These are phyloP conservation scores for Luperina nickerlii DNA, from an alignment of 2,888 invertebrate genomes.

Conservation along the genomic window DNA sequence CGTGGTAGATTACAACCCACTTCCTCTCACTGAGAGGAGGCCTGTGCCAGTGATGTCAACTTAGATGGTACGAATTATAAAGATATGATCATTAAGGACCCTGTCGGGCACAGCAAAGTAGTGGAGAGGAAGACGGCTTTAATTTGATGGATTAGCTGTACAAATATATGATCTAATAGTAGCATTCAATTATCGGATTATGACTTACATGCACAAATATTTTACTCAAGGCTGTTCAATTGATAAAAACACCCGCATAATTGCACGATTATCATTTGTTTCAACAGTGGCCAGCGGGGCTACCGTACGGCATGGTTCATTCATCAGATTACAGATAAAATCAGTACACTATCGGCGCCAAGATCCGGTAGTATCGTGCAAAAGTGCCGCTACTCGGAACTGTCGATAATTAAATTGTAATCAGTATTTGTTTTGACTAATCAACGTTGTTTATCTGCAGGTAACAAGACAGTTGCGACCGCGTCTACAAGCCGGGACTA, in stretches of 20 bases:
- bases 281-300: slow-evolving; percentile 41
- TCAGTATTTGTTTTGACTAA: slow-evolving; percentile 55
- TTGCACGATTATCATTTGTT: slow-evolving; percentile 32
- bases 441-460: slow-evolving; percentile 70
- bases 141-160: not conserved
- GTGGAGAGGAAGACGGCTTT: not conserved
- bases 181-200: not conserved
- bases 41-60: not conserved
- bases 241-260: slow-evolving; percentile 42
- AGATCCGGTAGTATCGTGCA: slow-evolving; percentile 50
- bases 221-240: slow-evolving; percentile 41
- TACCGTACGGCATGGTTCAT: slow-evolving; percentile 59
- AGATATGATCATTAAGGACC: not conserved
- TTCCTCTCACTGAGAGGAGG: not conserved
- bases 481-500: slow-evolving; percentile 89
- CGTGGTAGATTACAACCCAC: not conserved
- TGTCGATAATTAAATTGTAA: slow-evolving; percentile 57
- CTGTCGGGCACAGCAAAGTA: not conserved
- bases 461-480: slow-evolving; percentile 78
- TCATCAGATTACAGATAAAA: slow-evolving; percentile 62
- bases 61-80: not conserved
- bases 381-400: slow-evolving; percentile 72
- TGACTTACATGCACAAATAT: slow-evolving; percentile 32
- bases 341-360: slow-evolving; percentile 55
- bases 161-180: slow-evolving; percentile 6